These are phyloP conservation scores for Strongylocentrotus purpuratus DNA, from an alignment of 35 echinoderm and acorn worm genomes.

Conservation along the genomic window DNA sequence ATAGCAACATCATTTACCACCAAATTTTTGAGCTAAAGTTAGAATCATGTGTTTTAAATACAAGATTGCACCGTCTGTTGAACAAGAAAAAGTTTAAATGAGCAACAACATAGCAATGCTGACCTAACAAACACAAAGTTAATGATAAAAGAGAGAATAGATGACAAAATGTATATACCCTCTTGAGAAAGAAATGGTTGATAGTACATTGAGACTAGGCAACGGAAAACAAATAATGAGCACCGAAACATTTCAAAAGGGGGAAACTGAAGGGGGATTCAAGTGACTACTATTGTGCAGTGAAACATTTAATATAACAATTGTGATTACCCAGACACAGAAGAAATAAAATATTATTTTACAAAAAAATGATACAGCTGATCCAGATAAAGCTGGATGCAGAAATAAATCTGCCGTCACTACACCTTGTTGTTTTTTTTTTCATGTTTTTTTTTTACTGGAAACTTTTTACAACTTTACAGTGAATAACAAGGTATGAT, in stretches of 20 bases:
- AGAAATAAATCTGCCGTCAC: constrained; percentile 46
- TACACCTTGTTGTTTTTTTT: constrained; percentile 35
- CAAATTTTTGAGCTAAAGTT: background rate
- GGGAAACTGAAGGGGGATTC: background rate
- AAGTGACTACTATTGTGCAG: constrained; percentile 41
- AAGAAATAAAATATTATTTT: constrained; percentile 36
- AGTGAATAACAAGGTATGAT: constrained; percentile 42
- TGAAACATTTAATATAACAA: constrained; percentile 46
- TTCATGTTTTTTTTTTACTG: constrained; percentile 18
- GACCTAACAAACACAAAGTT: background rate
- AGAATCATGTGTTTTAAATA: background rate
- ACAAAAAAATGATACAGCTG: constrained; percentile 35
- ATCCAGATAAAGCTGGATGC: background rate
- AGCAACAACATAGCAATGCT: background rate
- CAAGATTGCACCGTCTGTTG: constrained; percentile 1
- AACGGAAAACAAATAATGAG: constrained; percentile 29
- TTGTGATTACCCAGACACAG: constrained; percentile 34
- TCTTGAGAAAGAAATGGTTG: background rate
- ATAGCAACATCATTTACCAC: background rate
- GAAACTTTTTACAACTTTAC: constrained; percentile 52
- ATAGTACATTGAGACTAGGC: background rate
- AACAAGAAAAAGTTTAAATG: background rate
- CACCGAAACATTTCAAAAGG: background rate
- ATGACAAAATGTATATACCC: background rate
- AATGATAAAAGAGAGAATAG: background rate